Base-by-base conservation (phyloP, 2,113 vertebrate genomes). In the Anarrhichthys ocellatus region DNA sequence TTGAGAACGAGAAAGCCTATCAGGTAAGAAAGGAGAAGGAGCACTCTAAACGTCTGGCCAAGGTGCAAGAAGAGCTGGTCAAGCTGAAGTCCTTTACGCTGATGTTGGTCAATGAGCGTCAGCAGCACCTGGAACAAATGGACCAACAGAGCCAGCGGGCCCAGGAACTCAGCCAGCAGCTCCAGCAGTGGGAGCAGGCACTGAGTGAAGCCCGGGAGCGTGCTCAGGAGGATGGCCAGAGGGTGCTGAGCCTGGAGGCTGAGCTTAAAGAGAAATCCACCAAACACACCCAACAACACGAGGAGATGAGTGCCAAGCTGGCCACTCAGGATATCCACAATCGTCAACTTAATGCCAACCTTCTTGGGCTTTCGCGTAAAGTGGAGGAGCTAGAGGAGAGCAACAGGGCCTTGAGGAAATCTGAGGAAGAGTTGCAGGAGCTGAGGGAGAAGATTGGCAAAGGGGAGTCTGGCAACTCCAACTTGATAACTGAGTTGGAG, bases 61-160 rank as follows among this genome's bases (percentile, higher is more conserved):
- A 98, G 87, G 92, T 98, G 68, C 95, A 95, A 85, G 98, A 97
- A 78, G 98, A 99, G 88, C 94, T 99, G 73, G 96, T 98, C 34
- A 99, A 99, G 68, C 94, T 99, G 40, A 99, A 99, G 87, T 99
- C 98, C 22, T 99, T 99, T 92, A 96, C 98, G 81, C 96, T 99
- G 87, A 98, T 99, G 97, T 94, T 99, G 91, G 98, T 99, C 85
- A 98, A 98, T 93, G 98, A 99, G 86, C 96, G 97, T 68, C 97
- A 99, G 94, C 96, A 98, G 92, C 97, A 99, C 89, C 96, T 99
- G 72, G 97, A 99, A 76, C 97, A 99, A 86, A 97, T 99, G 78
- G 97, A 97, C 86, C 96, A 98, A 88, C 97, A 99, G 88, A 96
- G 93, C 76, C 96, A 97, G 87, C 96, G 95, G 84, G 95, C 97